Percentiles rank a stretch among this genome's conserved stretches.
These are phyloP conservation scores for Drosophila repletoides DNA, from an alignment of 1,140 invertebrate species.

Conservation along the genomic window DNA sequence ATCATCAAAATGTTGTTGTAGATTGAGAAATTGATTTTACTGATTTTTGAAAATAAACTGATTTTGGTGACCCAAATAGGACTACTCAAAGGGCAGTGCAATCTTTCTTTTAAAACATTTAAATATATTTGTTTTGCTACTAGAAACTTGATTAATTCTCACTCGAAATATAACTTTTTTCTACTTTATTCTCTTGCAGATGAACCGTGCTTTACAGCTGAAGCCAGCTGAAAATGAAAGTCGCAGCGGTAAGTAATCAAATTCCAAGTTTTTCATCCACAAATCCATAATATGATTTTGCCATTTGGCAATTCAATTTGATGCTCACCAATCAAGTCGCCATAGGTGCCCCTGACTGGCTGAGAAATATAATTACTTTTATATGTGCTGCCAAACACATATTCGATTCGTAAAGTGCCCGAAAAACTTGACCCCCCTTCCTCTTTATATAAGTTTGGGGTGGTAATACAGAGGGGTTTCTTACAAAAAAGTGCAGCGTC, in stretches of 20 bases:
- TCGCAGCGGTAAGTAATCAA: constrained; percentile 92
- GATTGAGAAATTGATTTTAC: constrained; percentile 34
- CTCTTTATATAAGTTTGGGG: constrained; percentile 46
- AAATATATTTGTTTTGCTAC: too few relatives aligned
- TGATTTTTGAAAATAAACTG: neutral
- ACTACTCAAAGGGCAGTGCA: too few relatives aligned
- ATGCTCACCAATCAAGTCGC: constrained; percentile 40
- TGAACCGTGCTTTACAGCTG: constrained; percentile 99
- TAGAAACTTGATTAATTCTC: too few relatives aligned
- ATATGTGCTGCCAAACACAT: constrained; percentile 17
- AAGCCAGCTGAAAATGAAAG: constrained; percentile 99
- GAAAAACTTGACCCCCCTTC: constrained; percentile 70
- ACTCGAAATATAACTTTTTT: neutral
- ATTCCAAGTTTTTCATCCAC: constrained; percentile 25
- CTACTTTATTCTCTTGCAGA: constrained; percentile 86
- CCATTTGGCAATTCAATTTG: constrained; percentile 68
- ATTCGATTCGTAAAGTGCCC: too few relatives aligned
- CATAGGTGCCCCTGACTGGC: constrained; percentile 63
- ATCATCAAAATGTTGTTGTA: constrained; percentile 33
- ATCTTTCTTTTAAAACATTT: too few relatives aligned
- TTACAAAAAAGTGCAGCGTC: constrained; percentile 60
- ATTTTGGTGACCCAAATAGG: too few relatives aligned
- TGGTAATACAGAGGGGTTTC: neutral
- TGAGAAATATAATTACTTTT: constrained; percentile 69
- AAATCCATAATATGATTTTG: constrained; percentile 24